These are phyloP conservation scores for Parapristionchus giblindavisi DNA, from an alignment of 2,888 invertebrate genomes.

Conservation along the genomic window DNA sequence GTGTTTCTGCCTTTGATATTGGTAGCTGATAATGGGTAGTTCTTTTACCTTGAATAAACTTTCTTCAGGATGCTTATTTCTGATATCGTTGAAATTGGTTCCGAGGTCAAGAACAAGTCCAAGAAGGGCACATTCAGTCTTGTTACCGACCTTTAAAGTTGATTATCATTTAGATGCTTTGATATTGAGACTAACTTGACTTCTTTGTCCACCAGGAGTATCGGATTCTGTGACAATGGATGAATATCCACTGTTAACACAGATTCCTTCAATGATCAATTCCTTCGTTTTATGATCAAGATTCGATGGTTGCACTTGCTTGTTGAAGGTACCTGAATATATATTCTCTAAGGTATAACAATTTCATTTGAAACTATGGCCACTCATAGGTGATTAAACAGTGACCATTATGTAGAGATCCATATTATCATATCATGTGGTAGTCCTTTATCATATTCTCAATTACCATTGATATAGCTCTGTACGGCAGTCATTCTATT, in stretches of 20 bases:
- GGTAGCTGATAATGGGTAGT: no score
- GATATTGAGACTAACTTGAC: constrained; percentile 41
- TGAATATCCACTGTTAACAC: constrained; percentile 70
- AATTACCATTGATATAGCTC: constrained; percentile 73
- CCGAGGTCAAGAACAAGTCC: constrained; percentile 72
- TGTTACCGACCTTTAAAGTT: constrained; percentile 72
- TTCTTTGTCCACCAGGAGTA: constrained; percentile 51
- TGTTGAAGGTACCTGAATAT: constrained; percentile 52
- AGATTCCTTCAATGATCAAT: constrained; percentile 83
- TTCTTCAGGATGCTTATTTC: constrained; percentile 72
- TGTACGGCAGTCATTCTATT: constrained; percentile 75
- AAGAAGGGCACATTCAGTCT: constrained; percentile 74
- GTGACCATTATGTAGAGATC: no score
- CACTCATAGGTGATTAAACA: no score
- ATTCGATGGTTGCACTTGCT: constrained; percentile 42
- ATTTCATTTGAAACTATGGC: no score
- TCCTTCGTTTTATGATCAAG: constrained; percentile 48
- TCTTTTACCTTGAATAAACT: constrained; percentile 63
- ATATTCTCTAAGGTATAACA: neutral
- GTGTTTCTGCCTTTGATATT: no score
- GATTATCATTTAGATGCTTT: neutral
- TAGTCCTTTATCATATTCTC: neutral
- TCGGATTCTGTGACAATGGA: constrained; percentile 50
- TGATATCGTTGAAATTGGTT: constrained; percentile 71
- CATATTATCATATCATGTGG: no score